Base-by-base conservation (phyloP, 2,888 invertebrate species). In the Scelioninae gen. 1 region DNA sequence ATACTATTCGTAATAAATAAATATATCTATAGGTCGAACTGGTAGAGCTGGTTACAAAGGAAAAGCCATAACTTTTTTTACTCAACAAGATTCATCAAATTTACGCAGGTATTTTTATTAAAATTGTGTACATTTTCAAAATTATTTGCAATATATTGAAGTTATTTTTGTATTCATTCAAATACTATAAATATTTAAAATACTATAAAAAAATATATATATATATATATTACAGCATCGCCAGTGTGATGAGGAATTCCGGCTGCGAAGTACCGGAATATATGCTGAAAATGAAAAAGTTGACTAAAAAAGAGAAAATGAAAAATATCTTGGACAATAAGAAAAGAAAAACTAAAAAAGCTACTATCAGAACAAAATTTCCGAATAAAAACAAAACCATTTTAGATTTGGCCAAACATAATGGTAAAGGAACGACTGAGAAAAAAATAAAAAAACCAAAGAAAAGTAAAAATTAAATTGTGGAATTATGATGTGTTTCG, bases 221-320 rank as follows among this genome's bases (percentile, higher is more conserved):
- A 45, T 16, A 38, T 65, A 38, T 71, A 40, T 79, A 53, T 85
- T 92, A 63, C 90, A 97, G 98, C 88, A 98, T 99, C 91, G 98
- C 98, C 0, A 95, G 96, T 69, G 95, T 99, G 47, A 95, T 99
- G 93, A 95, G 95, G 88, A 96, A 96, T 88, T 98, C 99, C 0
- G 99, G 99, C 0, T 98, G 98, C 90, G 94, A 95, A 10, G 97
- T 99, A 0, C 98, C 99, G 0, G 96, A 96, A 16, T 99, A 97
- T 93, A 97, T 98, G 96, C 93, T 98, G 84, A 93, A 94, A 74
- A 93, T 97, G 91, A 95, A 95, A 87, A 95, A 95, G 87, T 94
- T 94, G 63, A 94, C 94, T 66, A 95, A 95, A 86, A 94, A 94
- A 65, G 94, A 23, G 4, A 23, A 94, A 78, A 38, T 69, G 5